A percentile compares a stretch with the other conserved stretches of the same genome.
phyloP scores from a whole-genome alignment of 2,113 vertebrate species.

The Engystomops pustulosus region DNA sequence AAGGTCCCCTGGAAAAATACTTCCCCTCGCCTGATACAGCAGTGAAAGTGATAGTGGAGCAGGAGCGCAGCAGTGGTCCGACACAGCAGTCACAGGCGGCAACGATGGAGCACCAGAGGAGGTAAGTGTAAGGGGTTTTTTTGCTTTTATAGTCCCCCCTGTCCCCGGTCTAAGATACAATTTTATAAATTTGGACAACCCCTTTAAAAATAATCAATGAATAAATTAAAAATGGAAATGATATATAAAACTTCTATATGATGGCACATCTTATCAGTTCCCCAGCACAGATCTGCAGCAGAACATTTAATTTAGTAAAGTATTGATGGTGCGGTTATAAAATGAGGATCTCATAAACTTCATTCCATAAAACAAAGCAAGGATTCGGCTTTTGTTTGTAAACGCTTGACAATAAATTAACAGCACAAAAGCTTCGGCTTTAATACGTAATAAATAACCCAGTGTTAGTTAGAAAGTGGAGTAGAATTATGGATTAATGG shows the following conservation, averaged over 20 bases:
- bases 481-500: conserved; percentile 55
- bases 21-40: too few species aligned
- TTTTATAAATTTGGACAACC: too few species aligned
- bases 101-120: too few species aligned
- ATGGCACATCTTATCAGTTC: background rate
- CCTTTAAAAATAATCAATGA: background rate
- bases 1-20: too few species aligned
- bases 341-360: background rate
- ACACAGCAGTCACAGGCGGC: too few species aligned
- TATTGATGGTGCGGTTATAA: background rate
- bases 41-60: too few species aligned
- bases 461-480: background rate
- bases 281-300: background rate
- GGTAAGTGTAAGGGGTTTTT: too few species aligned
- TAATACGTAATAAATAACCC: conserved; percentile 25
- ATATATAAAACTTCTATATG: background rate
- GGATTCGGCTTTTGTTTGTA: conserved; percentile 28
- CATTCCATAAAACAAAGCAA: conserved; percentile 6
- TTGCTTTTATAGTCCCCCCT: too few species aligned
- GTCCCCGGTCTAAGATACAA: too few species aligned
- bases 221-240: background rate
- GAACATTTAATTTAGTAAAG: background rate
- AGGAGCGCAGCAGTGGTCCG: too few species aligned
- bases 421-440: background rate
- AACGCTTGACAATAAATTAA: background rate